Evolutionary conservation across 2,797 vertebrate species (phyloP).

Genomic region (Mormyrus hasselquistii): DNA sequence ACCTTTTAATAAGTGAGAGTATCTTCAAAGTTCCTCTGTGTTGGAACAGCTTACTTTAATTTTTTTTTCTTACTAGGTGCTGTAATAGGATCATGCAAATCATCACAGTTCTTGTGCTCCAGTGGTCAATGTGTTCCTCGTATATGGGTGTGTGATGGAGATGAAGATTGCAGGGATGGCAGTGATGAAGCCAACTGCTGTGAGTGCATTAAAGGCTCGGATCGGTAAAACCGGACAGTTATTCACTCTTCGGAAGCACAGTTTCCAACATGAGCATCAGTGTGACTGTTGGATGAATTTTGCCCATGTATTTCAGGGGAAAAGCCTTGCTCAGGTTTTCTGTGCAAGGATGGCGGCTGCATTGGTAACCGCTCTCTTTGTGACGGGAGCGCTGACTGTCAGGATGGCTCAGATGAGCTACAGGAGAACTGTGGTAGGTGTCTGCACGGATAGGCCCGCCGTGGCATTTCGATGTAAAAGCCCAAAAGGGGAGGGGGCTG

Average conservation of each 20-base stretch:
- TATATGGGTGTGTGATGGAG: constrained; percentile 58
- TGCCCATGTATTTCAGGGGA: neutral
- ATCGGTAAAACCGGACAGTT: neutral
- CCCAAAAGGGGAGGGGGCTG: neutral
- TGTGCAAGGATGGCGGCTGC: neutral
- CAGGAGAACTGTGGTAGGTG: neutral
- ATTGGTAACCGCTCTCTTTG: neutral
- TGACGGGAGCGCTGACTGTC: neutral
- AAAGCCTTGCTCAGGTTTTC: neutral
- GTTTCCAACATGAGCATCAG: neutral
- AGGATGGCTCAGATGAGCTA: neutral
- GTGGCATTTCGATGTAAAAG: neutral
- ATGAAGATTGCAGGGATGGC: constrained; percentile 39
- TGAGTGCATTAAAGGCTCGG: neutral
- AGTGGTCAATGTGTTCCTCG: constrained; percentile 45
- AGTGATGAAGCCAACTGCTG: neutral
- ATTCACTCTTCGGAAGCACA: neutral
- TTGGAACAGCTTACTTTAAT: neutral
- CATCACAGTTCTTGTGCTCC: constrained; percentile 53
- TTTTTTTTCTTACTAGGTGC: neutral
- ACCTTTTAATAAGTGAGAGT: neutral
- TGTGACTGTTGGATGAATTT: neutral
- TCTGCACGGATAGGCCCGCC: neutral
- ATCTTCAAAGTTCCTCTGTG: neutral
- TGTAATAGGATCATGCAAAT: neutral